A percentile compares a stretch with the other conserved stretches of the same genome.
phyloP scores from a whole-genome alignment of 2,113 vertebrate species.

The Petroica traversi region DNA sequence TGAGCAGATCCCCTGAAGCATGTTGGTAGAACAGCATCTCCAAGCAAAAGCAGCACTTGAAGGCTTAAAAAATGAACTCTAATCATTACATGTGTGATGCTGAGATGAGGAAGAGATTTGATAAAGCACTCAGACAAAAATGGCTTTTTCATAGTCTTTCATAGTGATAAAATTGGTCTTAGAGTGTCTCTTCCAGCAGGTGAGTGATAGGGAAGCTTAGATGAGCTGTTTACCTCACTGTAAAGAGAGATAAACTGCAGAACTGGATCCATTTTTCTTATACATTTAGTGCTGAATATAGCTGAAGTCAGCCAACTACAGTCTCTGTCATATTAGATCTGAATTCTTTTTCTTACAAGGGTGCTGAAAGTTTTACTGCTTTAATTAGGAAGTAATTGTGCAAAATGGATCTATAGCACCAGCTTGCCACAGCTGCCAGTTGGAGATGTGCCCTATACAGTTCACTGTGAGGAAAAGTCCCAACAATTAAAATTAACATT shows the following conservation, averaged over 20 bases:
- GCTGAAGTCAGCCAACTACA: not conserved
- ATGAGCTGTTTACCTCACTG: not conserved
- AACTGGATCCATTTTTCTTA: not conserved
- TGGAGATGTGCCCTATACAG: not conserved
- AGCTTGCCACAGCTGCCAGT: not conserved
- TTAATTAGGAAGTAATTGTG: not conserved
- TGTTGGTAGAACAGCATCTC: not conserved
- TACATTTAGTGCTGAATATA: not conserved
- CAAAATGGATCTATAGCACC: not conserved
- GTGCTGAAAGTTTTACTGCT: slow-evolving; percentile 7
- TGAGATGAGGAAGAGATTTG: not conserved
- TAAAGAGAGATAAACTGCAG: not conserved
- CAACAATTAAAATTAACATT: not conserved
- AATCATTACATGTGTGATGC: not conserved
- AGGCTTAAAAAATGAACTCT: not conserved
- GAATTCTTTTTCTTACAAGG: not conserved
- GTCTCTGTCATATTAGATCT: not conserved
- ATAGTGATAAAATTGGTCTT: not conserved
- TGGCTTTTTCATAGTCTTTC: not conserved
- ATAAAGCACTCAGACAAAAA: not conserved
- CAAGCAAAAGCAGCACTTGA: not conserved
- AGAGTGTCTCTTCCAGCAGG: not conserved
- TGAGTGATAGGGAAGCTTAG: not conserved
- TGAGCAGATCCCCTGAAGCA: not conserved
- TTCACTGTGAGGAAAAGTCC: not conserved